Conservation (phyloP, 2,888 invertebrate species). For the Ramazzottius varieornatus region DNA sequence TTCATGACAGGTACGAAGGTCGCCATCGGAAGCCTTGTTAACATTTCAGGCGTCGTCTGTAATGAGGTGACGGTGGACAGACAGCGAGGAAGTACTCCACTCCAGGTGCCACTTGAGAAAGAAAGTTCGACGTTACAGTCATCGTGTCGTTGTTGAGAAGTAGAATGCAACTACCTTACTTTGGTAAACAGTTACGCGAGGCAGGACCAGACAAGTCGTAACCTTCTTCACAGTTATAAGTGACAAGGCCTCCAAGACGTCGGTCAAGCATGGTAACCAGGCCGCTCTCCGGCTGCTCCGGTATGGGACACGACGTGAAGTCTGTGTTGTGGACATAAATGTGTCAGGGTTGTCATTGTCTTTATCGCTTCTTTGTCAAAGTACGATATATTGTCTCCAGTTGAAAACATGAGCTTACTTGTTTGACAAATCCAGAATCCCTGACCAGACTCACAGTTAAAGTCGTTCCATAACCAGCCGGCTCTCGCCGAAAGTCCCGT, state of each 20-base stretch:
- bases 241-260: not conserved
- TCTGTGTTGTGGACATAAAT: not conserved
- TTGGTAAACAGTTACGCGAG: too few relatives aligned
- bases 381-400: too few relatives aligned
- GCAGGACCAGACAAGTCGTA: not conserved
- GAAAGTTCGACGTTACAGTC: too few relatives aligned
- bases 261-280: not conserved
- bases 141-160: too few relatives aligned
- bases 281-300: conserved; percentile 2
- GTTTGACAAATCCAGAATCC: conserved; percentile 1
- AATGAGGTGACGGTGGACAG: not conserved
- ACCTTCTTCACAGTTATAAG: not conserved
- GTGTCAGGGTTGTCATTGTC: not conserved
- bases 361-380: not conserved
- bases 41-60: not conserved
- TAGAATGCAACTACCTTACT: too few relatives aligned
- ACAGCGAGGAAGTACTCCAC: not conserved
- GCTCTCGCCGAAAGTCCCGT: not conserved
- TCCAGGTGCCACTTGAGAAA: conserved; percentile 3
- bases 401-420: too few relatives aligned
- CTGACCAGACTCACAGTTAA: conserved; percentile 1
- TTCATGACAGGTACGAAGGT: too few relatives aligned
- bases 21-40: not conserved
- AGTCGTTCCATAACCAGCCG: not conserved
- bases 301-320: not conserved